Percentiles rank a stretch among this genome's conserved stretches.
phyloP scores from a whole-genome alignment of 2,797 vertebrate genomes.

The Uromys caudimaculatus region DNA sequence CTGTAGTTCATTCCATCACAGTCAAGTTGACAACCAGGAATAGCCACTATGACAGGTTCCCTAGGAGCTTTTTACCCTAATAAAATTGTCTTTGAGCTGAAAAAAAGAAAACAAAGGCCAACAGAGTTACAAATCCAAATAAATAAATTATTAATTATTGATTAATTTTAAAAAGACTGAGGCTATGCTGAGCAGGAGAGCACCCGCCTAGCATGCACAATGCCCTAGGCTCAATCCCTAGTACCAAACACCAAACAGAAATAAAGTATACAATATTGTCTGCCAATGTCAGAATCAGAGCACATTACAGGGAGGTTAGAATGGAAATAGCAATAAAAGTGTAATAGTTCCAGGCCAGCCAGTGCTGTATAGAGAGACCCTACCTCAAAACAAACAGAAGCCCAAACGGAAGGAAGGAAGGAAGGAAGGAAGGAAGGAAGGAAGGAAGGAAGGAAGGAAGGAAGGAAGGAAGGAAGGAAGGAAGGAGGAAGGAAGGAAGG shows the following conservation, averaged over 20 bases:
- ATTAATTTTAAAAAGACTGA: background rate
- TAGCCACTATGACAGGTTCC: background rate
- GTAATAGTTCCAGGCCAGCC: background rate
- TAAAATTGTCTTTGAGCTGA: background rate
- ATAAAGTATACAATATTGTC: background rate
- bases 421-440: too few relatives aligned
- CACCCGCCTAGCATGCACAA: background rate
- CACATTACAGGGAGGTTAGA: background rate
- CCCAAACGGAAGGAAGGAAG: background rate
- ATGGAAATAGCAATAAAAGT: background rate
- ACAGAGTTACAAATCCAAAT: background rate
- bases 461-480: too few relatives aligned
- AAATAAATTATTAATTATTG: background rate
- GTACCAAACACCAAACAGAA: background rate
- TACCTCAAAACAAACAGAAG: background rate
- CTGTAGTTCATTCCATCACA: background rate
- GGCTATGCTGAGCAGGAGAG: background rate
- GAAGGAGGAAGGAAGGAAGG: too few relatives aligned
- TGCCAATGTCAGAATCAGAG: slow-evolving; percentile 4
- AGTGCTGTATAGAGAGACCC: background rate
- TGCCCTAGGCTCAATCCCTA: background rate
- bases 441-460: background rate
- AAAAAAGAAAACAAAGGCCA: background rate
- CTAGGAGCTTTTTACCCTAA: background rate
- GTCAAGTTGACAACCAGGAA: background rate